Evolutionary conservation across 1,140 invertebrate genomes (phyloP), one percentile per base, ranked within the genome.

Genomic region (Galleria mellonella): DNA sequence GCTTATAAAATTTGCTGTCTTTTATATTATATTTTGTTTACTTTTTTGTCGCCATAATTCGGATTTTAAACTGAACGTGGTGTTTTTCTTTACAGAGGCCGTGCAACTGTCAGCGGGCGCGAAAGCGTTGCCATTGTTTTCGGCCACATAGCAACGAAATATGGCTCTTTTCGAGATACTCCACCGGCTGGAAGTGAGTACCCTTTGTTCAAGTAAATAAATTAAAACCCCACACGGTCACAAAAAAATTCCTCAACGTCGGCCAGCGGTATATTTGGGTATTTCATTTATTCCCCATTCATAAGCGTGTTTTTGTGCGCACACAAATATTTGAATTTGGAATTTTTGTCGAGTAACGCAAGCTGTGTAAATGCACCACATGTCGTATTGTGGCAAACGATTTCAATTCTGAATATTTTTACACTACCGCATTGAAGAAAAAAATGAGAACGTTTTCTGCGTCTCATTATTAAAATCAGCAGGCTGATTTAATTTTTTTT

Each of bases 101-200:
- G 29, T 98, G 94, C 73, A 92, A 92, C 67, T 97, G 96, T 88
- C 94, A 95, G 73, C 90, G 92, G 49, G 90, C 92, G 55, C 89
- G 91, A 43, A 97, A 97, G 84, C 90, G 95, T 49, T 98, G 96
- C 85, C 95, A 96, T 82, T 98, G 96, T 88, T 95, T 96, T 86
- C 90, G 95, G 66, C 95, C 95, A 45, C 93, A 94, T 88, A 91
- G 92, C 68, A 93, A 94, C 79, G 93, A 97, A 88, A 93, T 94
- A 86, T 99, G 98, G 98, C 89, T 99, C 36, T 99, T 99, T 87
- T 98, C 97, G 72, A 91, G 98, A 63, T 99, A 98, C 86, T 98
- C 97, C 5, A 98, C 97, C 10, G 98, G 98, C 37, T 99, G 98
- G 98, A 96, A 96, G 85, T 87, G 67, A 86, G 86, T 86, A 71